Evolutionary conservation across 2,797 vertebrate genomes (phyloP).

Genomic region (Leptoclinus maculatus): DNA sequence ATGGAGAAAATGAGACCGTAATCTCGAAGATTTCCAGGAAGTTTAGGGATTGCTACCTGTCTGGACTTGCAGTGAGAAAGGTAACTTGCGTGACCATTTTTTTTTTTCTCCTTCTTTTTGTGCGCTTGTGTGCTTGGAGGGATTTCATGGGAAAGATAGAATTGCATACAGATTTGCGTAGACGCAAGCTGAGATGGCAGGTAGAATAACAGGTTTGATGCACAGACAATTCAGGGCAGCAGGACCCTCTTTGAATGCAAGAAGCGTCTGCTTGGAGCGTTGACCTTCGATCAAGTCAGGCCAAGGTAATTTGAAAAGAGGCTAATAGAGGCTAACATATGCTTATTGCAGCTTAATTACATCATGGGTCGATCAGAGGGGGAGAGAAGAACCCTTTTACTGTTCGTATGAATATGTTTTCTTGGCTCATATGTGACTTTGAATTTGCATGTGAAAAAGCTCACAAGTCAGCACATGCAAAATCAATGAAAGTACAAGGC

Average conservation of each 20-base stretch:
- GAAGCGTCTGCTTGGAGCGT: not conserved
- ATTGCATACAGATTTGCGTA: conserved; percentile 8
- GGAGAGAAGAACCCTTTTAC: not conserved
- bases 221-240: not conserved
- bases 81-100: conserved; percentile 60
- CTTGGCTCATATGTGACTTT: not conserved
- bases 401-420: not conserved
- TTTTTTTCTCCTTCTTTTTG: not conserved
- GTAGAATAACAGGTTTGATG: conserved; percentile 56
- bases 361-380: not conserved
- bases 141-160: conserved; percentile 36
- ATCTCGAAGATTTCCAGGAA: conserved; percentile 81
- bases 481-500: conserved; percentile 36
- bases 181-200: conserved; percentile 9
- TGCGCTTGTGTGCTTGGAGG: not conserved
- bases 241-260: conserved; percentile 27
- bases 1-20: conserved; percentile 52
- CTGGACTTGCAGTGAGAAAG: conserved; percentile 78
- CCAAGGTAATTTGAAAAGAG: conserved; percentile 43
- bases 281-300: conserved; percentile 59
- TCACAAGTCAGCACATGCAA: conserved; percentile 16
- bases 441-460: conserved; percentile 26
- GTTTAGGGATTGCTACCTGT: conserved; percentile 74
- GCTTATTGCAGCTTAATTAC: conserved; percentile 38
- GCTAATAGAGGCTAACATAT: conserved; percentile 32